Conservation (phyloP, 2,797 vertebrate genomes). For the Thalassophryne amazonica region DNA sequence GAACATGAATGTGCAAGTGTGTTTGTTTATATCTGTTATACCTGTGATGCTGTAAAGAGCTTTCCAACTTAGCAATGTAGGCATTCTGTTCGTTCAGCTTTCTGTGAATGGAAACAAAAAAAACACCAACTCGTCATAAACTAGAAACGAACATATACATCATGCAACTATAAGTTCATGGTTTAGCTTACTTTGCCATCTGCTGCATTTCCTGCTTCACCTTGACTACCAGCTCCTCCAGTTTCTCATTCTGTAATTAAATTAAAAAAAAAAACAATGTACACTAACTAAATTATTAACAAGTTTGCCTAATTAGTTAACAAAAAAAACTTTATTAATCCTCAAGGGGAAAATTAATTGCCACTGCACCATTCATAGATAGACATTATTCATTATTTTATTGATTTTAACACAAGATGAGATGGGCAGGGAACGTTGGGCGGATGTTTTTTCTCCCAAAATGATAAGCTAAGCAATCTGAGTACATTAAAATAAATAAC, state of each 20-base stretch:
- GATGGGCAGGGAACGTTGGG: no score
- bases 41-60: conserved; percentile 70
- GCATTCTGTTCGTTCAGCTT: conserved; percentile 71
- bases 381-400: no score
- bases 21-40: conserved; percentile 15
- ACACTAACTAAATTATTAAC: no score
- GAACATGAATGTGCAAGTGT: background rate
- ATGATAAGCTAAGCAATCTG: no score
- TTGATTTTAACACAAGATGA: no score
- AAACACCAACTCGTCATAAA: background rate
- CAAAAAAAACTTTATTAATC: no score
- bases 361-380: no score
- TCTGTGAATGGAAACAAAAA: conserved; percentile 40
- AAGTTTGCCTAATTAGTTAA: no score
- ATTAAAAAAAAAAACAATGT: no score
- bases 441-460: no score
- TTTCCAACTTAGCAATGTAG: conserved; percentile 75
- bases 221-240: conserved; percentile 80
- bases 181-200: conserved; percentile 76
- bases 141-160: background rate
- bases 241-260: conserved; percentile 75
- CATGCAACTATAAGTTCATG: background rate
- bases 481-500: no score
- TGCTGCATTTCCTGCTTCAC: conserved; percentile 81
- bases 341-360: no score